Evolutionary conservation across 1,140 invertebrate genomes (phyloP), one percentile per base, ranked within the genome.

Genomic region (Arion vulgaris): DNA sequence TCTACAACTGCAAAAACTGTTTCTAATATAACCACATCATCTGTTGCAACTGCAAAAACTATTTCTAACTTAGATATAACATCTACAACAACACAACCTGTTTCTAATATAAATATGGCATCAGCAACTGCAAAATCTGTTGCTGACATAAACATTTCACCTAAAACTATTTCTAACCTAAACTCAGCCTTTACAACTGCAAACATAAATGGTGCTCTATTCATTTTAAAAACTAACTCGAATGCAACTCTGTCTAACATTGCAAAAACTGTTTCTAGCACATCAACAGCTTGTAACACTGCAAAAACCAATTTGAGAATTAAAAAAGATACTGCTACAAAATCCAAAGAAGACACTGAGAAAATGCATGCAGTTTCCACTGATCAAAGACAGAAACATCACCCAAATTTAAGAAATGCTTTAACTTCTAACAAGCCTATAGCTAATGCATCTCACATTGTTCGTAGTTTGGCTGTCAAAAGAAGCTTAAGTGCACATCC

Each of bases 21-120:
- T 41, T n/a, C 45, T 34, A 32, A 17, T 66, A 66, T 34, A 5
- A 66, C n/a, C 62, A 66, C 62, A 32, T 32, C 19, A 66, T n/a
- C n/a, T n/a, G n/a, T n/a, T n/a, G n/a, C n/a, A n/a, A 15, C 28
- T 66, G 62, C 62, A 66, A 66, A 57, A 57, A 57, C 51, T 57
- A 23, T 57, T 17, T 7, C 51, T 23, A 57, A 23, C 51, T 11
- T 57, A 23, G 23, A 19, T 19, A 23, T 1, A 4, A 57, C 15
- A 19, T 2, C 19, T 57, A 57, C 23, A 26, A 26, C 19, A 2
- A 23, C 51, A 23, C 5, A 57, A 26, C n/a, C 15, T 23, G 19
- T 57, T 57, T 19, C 51, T 57, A 57, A 57, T 23, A 57, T 57
- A 26, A n/a, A n/a, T n/a, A n/a, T n/a, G n/a, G n/a, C n/a, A n/a